phyloP scores from a whole-genome alignment of 1,140 invertebrate genomes.

The Temnothorax nylanderi region DNA sequence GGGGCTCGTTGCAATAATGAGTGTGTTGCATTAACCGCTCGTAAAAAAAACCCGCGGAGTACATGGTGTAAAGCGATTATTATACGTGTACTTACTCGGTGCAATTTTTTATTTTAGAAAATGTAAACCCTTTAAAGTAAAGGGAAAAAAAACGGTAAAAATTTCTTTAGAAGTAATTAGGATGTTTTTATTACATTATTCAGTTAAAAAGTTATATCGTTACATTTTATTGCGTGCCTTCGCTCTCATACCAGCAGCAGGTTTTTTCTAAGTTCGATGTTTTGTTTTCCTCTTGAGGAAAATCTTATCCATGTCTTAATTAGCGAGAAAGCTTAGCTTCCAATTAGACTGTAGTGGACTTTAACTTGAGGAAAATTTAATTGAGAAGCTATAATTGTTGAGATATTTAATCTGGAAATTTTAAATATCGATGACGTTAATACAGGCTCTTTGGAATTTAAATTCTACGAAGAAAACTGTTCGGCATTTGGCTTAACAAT shows the following conservation, averaged over 20 bases:
- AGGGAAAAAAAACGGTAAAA: neutral
- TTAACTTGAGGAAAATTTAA: conserved; percentile 40
- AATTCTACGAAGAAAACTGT: neutral
- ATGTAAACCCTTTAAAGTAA: neutral
- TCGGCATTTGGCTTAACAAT: neutral
- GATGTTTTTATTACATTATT: neutral
- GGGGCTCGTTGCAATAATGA: conserved; percentile 11
- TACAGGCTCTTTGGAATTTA: neutral
- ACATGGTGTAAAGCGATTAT: neutral
- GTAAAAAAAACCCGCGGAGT: neutral
- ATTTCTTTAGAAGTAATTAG: neutral
- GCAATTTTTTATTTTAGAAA: neutral
- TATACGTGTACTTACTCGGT: neutral
- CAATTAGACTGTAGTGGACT: conserved; percentile 29
- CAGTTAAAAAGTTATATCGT: neutral
- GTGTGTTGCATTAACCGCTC: neutral
- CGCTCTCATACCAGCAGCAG: neutral
- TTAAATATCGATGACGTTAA: neutral
- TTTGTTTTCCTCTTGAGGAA: neutral
- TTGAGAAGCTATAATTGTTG: conserved; percentile 9
- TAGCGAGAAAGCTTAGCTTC: conserved; percentile 33
- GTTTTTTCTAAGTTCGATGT: neutral
- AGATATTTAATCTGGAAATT: conserved; percentile 37
- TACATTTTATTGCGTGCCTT: neutral
- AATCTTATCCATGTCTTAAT: conserved; percentile 42